A percentile compares a stretch with the other conserved stretches of the same genome.
These are phyloP conservation scores for Antigone vipio DNA, from an alignment of 2,113 vertebrate species.

Conservation along the genomic window DNA sequence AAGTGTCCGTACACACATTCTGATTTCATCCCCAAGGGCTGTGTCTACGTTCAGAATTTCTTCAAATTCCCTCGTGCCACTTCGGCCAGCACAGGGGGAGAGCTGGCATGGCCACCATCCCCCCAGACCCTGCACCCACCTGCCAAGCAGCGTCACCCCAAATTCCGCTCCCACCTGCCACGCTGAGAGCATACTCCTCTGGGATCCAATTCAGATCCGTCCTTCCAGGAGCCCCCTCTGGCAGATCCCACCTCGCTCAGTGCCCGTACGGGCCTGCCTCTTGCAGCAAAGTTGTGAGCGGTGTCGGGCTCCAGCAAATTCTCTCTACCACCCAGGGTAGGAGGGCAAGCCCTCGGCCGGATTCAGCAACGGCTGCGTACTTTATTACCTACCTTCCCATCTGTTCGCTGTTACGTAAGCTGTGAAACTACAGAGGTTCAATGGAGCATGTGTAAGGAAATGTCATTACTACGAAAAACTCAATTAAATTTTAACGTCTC, in stretches of 20 bases:
- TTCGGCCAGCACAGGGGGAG: background rate
- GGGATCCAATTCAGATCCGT: background rate
- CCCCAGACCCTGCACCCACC: background rate
- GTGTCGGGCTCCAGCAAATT: background rate
- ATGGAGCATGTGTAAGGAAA: constrained; percentile 2
- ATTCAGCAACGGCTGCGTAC: background rate
- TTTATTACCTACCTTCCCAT: constrained; percentile 13
- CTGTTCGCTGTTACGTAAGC: constrained; percentile 2
- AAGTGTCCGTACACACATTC: background rate
- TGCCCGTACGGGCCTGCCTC: background rate
- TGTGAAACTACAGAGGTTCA: background rate
- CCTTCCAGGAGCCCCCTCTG: background rate
- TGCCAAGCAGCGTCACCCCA: background rate
- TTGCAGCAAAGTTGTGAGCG: accelerated
- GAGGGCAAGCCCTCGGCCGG: background rate
- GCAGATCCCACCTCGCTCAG: background rate
- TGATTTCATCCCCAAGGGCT: background rate
- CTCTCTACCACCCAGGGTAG: background rate
- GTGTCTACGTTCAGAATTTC: background rate
- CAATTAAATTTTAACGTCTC: constrained; percentile 35
- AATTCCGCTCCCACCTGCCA: background rate
- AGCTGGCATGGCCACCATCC: background rate
- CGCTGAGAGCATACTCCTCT: background rate
- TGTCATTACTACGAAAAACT: background rate
- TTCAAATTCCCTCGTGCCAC: background rate